Base-by-base conservation (phyloP, 64 coral and sea anemone species). In the Trachythela sp. region DNA sequence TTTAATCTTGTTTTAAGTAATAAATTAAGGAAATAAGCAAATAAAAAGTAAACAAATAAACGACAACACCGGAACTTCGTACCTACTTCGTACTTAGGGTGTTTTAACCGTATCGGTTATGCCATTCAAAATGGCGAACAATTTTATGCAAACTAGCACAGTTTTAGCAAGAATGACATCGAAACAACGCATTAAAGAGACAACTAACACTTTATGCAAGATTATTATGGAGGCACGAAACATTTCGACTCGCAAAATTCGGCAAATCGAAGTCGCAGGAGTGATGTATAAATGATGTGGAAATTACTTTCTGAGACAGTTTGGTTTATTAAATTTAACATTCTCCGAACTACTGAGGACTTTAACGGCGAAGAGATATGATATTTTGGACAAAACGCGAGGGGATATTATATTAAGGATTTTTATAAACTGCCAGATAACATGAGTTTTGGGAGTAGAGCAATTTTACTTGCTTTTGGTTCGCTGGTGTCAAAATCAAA, bases 231-330 rank as follows among this genome's bases (percentile, higher is more conserved):
- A 7, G 64, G 50, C 22, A 67, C 83, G 26, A 77, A 91, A 88
- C 89, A 88, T 99, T 99, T 67, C 91, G 96, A 2, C 89, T 89
- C 51, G 96, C 96, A 31, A 99, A 99, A 77, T 99, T 94, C 86
- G 87, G 94, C 77, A 91, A 56, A 67, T 50, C 5, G 91, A 99
- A 87, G 89, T 93, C 48, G 95, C 96, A 34, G 83, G 86, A 64
- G 32, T n/a, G n/a, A n/a, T n/a, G n/a, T n/a, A n/a, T n/a, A n/a
- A n/a, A n/a, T 88, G 29, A 89, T 99, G 84, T 99, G 96, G 96
- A 40, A 70, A 26, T 88, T 85, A 24, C 70, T 99, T 2, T 54
- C 51, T 1, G 71, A 72, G 26, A 45, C 91, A 2, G n/a, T 90
- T 54, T 50, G 35, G 29, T 85, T 76, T 83, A 24, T 49, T 45